Conservation (phyloP, 2,113 vertebrate species). For the Otocyon megalotis region DNA sequence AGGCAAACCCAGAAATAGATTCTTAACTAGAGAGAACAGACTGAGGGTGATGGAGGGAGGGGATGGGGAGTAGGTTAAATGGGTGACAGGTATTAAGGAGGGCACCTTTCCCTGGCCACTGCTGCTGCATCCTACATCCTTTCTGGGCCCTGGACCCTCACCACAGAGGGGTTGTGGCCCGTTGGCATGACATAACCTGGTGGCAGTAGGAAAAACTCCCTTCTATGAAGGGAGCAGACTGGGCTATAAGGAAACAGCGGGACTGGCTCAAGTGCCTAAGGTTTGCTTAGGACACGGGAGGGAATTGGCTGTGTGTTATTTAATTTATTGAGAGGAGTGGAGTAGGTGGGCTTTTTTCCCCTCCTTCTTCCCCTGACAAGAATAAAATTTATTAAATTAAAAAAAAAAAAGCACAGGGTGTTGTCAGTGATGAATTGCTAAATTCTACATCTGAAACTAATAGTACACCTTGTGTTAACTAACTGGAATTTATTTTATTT, state of each 20-base stretch:
- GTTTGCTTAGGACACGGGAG: constrained; percentile 83
- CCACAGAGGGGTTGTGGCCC: constrained; percentile 35
- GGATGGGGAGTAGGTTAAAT: background rate
- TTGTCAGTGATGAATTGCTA: background rate
- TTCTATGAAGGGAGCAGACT: constrained; percentile 90
- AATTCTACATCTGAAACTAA: background rate
- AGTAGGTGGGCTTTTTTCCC: constrained; percentile 86
- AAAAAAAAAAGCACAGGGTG: background rate
- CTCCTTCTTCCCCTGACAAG: constrained; percentile 64
- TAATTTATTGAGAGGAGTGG: constrained; percentile 89
- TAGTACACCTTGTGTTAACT: background rate
- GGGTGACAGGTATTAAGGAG: background rate
- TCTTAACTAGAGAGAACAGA: background rate
- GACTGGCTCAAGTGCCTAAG: constrained; percentile 72
- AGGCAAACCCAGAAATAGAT: background rate
- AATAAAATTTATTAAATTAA: constrained; percentile 90
- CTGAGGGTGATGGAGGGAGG: background rate
- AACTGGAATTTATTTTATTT: background rate
- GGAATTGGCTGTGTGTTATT: constrained; percentile 84
- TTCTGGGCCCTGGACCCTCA: constrained; percentile 56
- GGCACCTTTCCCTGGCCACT: constrained; percentile 49
- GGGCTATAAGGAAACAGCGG: constrained; percentile 79
- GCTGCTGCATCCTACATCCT: constrained; percentile 57
- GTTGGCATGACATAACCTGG: background rate
- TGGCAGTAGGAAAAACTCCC: constrained; percentile 82